Percentiles rank a stretch among this genome's conserved stretches.
phyloP scores from a whole-genome alignment of 2,888 invertebrate genomes.

The Boloria euphrosyne region DNA sequence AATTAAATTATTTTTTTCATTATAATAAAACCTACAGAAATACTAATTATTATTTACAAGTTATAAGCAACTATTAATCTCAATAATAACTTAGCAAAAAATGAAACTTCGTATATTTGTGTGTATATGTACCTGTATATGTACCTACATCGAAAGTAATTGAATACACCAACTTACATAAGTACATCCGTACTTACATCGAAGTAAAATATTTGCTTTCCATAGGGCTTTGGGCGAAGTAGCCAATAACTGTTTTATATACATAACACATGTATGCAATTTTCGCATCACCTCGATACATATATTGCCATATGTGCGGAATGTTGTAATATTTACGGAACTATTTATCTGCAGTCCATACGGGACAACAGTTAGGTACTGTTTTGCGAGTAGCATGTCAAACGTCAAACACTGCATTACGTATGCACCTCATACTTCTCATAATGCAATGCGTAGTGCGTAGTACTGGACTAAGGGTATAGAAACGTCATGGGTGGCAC shows the following conservation, averaged over 20 bases:
- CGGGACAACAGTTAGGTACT: conserved; percentile 54
- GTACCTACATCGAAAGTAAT: no score
- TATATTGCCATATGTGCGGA: conserved; percentile 34
- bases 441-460: conserved; percentile 43
- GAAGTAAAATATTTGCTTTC: background rate
- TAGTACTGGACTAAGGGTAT: conserved; percentile 60
- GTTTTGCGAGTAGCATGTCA: conserved; percentile 63
- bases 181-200: no score
- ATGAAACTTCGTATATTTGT: no score
- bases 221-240: conserved; percentile 12
- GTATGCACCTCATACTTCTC: conserved; percentile 57
- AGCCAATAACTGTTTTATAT: conserved; percentile 23
- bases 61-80: no score
- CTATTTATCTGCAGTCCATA: conserved; percentile 36
- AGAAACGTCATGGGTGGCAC: conserved; percentile 68
- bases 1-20: no score
- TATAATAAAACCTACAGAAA: no score
- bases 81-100: no score
- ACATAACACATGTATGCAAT: conserved; percentile 24
- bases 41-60: no score
- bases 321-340: conserved; percentile 38
- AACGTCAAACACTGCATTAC: conserved; percentile 55
- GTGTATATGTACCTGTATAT: no score
- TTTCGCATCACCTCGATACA: conserved; percentile 30
- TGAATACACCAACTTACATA: no score